Evolutionary conservation across 2,113 vertebrate species (phyloP), one percentile per base, ranked within the genome.

Genomic region (Catharus bicknelli): DNA sequence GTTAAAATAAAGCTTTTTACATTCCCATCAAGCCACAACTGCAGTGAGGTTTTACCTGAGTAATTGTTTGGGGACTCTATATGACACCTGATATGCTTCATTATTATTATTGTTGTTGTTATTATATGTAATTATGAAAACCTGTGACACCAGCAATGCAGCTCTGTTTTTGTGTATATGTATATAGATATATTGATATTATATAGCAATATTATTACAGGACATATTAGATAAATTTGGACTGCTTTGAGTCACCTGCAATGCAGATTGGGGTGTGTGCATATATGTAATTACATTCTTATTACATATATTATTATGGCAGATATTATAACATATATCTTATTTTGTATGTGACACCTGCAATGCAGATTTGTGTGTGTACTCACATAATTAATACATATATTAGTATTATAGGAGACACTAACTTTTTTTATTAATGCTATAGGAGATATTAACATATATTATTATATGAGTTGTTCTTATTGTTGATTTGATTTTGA

Each of bases 41-140:
- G 4, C 13, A 34, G 22, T 0, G 0, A 5, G 11, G 20, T 13
- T 90, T 72, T 45, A 63, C 16, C 16, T n/a, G 11, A 62, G 42
- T 66, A 36, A 80, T 34, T 48, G 14, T 50, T 34, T 38, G 54
- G 18, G 25, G 9, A 27, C 54, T 77, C 57, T 29, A 1, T 21
- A 19, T 5, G 32, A 48, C 32, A 72, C 21, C 21, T 29, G 15
- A 16, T 13, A 84, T 18, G 13, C 12, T 47, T 42, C 34, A 36
- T 36, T 34, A 48, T 27, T 25, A 26, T 40, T 61, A n/a, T 15
- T 45, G 9, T 10, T 61, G 17, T 15, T 45, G 13, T 5, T 64
- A n/a, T 12, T 27, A 48, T 15, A 58, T 12, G 22, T n/a, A 62
- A 55, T 64, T 72, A 57, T 36, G 32, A 43, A 50, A 7, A 36